Percentiles rank a stretch among this genome's conserved stretches.
phyloP scores from a whole-genome alignment of 2,888 invertebrate genomes.

The Teleiodes luculella region DNA sequence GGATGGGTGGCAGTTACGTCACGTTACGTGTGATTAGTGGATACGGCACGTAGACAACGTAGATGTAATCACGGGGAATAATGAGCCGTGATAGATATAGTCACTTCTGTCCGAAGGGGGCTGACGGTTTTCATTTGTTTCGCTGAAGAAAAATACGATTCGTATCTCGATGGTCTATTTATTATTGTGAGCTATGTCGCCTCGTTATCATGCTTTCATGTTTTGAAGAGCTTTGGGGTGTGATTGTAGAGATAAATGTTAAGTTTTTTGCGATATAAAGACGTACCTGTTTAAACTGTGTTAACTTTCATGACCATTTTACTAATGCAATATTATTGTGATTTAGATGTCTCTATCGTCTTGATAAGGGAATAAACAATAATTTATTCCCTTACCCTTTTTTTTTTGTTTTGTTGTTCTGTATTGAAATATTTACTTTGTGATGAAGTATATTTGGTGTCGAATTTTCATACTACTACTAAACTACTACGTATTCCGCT shows the following conservation, averaged over 20 bases:
- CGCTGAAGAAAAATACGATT: conserved; percentile 7
- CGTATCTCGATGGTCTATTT: conserved; percentile 1
- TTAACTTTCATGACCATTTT: too few relatives aligned
- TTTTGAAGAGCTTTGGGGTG: background rate
- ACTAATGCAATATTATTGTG: too few relatives aligned
- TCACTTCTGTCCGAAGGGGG: conserved; percentile 24
- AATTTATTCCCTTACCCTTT: too few relatives aligned
- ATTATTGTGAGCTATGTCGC: background rate
- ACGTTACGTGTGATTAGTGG: conserved; percentile 70
- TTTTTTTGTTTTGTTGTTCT: too few relatives aligned
- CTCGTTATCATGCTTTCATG: background rate
- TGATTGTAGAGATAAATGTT: background rate
- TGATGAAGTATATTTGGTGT: too few relatives aligned
- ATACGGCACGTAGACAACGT: conserved; percentile 51
- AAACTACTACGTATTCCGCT: too few relatives aligned
- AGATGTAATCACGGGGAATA: conserved; percentile 61
- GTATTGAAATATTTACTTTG: too few relatives aligned
- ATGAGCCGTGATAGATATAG: conserved; percentile 53
- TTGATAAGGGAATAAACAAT: too few relatives aligned
- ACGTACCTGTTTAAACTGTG: too few relatives aligned
- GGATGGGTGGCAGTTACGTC: conserved; percentile 57
- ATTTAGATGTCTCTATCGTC: too few relatives aligned
- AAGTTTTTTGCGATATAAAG: too few relatives aligned
- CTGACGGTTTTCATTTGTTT: conserved; percentile 32
- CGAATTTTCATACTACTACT: too few relatives aligned